These are phyloP conservation scores for Parazoanthus swiftii DNA, from an alignment of 92 coral and sea anemone species.

Conservation along the genomic window DNA sequence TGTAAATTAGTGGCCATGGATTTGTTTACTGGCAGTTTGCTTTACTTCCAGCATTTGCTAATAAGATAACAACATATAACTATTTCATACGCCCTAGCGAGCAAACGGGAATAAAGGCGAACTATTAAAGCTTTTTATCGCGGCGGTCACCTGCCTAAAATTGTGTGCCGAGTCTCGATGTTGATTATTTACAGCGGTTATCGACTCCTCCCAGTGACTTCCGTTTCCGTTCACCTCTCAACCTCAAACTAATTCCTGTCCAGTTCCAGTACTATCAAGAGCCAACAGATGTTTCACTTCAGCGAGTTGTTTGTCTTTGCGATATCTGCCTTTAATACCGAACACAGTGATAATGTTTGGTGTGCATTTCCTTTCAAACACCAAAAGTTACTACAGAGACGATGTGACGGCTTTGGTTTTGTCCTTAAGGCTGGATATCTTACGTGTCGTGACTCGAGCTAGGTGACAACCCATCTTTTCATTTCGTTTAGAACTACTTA, in stretches of 20 bases:
- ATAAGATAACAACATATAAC: not conserved
- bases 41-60: not conserved
- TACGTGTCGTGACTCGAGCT: not conserved
- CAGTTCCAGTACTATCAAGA: conserved; percentile 9
- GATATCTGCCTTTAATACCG: not conserved
- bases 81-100: not conserved
- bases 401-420: not conserved
- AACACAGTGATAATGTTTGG: not conserved
- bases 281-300: not conserved
- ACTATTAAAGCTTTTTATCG: not conserved
- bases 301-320: conserved; percentile 1
- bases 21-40: not conserved
- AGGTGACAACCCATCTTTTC: not conserved
- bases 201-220: not conserved
- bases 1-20: not conserved
- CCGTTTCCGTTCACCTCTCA: not conserved
- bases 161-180: not conserved
- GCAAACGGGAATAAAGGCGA: not conserved
- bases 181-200: not conserved
- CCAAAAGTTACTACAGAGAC: not conserved
- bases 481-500: not conserved
- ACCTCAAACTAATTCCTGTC: conserved; percentile 5
- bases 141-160: not conserved
- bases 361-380: not conserved
- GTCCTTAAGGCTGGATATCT: not conserved